Percentiles rank a stretch among this genome's conserved stretches.
Conservation (phyloP, 1,140 invertebrate genomes). For the Globodera ellingtonae region DNA sequence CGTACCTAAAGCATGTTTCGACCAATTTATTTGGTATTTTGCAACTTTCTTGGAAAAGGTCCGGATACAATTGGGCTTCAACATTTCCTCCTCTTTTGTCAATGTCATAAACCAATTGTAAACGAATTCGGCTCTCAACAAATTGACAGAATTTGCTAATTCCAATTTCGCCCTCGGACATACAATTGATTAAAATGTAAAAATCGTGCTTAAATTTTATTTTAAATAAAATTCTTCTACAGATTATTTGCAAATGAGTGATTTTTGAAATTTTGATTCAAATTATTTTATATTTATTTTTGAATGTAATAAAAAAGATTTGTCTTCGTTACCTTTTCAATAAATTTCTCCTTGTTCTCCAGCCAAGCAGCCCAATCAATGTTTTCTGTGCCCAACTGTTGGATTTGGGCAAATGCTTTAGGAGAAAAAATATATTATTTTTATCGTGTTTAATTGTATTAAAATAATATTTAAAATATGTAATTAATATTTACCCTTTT, state of each 20-base stretch:
- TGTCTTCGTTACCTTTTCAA: background rate
- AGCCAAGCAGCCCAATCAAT: background rate
- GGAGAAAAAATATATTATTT: background rate
- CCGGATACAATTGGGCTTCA: background rate
- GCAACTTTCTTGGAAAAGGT: background rate
- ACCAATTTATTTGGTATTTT: background rate
- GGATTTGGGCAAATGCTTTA: background rate
- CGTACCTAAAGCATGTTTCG: background rate
- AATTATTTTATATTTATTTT: too few relatives aligned
- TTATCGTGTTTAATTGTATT: background rate
- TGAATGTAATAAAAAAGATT: too few relatives aligned
- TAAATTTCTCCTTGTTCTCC: background rate
- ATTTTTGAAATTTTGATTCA: too few relatives aligned
- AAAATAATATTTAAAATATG: background rate
- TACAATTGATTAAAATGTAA: background rate
- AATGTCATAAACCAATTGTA: background rate
- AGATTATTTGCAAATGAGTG: too few relatives aligned
- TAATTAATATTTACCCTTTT: background rate
- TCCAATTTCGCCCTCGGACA: background rate
- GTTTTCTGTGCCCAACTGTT: background rate
- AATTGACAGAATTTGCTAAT: background rate
- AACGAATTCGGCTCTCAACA: background rate
- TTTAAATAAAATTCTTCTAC: background rate
- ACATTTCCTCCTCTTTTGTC: background rate
- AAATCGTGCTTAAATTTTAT: background rate